Evolutionary conservation across 2,888 invertebrate species (phyloP), one percentile per base, ranked within the genome.

Genomic region (Chymomyza caudatula): DNA sequence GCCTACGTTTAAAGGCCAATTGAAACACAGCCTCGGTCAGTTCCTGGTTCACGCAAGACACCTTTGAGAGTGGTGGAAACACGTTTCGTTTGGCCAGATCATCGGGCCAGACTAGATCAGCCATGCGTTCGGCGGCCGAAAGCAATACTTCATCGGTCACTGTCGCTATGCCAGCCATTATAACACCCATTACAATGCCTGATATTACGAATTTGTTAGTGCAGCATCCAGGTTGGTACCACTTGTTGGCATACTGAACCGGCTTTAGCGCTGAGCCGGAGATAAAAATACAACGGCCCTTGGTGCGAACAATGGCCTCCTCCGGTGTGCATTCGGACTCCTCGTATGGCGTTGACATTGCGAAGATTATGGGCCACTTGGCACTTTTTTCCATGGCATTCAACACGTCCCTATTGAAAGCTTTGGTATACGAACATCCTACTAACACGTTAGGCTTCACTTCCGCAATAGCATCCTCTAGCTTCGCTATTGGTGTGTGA

Each of bases 371-470:
- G 5, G 82, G 87, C 0, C 61, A 54, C 13, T 58, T 4, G 1
- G 71, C 44, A 29, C 59, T 58, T n/a, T 54, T 53, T 22, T 82
- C 85, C 83, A 82, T 85, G 47, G 82, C 87, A 0, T 57, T 51
- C 11, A 82, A 60, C 1, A 82, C 73, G 0, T 68, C 77, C 3
- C 69, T 73, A 17, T 65, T 76, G 6, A 83, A 83, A 3, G 22
- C 60, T 0, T 62, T 22, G 0, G 60, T 47, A n/a, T 54, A 29
- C 0, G 51, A 5, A 5, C 66, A 49, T 2, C 87, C 85, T 1
- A 86, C 62, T n/a, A 86, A n/a, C 1, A 87, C 72, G 60, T 73
- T 86, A 0, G 82, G 82, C 23, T 74, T 68, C 0, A 87, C 3
- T 4, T 6, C 3, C 0, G 60, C 52, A 6, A 83, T 73, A 0